Evolutionary conservation across 2,888 invertebrate species (phyloP).

Genomic region (Leptothorax acervorum): DNA sequence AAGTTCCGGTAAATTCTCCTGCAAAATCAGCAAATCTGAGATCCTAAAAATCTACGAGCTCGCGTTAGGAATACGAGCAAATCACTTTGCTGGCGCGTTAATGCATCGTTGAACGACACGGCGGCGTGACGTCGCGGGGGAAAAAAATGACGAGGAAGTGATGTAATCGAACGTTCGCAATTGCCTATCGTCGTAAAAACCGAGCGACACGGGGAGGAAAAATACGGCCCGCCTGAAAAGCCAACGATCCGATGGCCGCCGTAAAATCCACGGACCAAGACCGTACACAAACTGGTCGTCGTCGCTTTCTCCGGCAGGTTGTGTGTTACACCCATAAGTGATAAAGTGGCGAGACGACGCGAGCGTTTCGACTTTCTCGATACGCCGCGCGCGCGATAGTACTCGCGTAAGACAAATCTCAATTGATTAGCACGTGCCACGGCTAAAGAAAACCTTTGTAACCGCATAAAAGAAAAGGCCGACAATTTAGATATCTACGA

Average conservation of each 20-base stretch:
- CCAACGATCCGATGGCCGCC: conserved; percentile 50
- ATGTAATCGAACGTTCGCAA: conserved; percentile 41
- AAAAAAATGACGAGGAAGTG: conserved; percentile 58
- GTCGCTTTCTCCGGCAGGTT: conserved; percentile 65
- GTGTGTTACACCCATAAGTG: conserved; percentile 64
- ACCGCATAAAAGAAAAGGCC: neutral
- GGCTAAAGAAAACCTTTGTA: neutral
- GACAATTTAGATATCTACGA: neutral
- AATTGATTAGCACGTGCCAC: conserved; percentile 23
- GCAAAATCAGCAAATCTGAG: neutral
- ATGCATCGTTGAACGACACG: conserved; percentile 23
- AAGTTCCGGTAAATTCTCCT: neutral
- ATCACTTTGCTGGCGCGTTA: neutral
- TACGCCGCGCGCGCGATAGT: conserved; percentile 5
- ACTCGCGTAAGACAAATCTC: conserved; percentile 6
- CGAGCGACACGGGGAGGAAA: conserved; percentile 55
- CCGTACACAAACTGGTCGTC: conserved; percentile 55
- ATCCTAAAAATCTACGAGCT: neutral
- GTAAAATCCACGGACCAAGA: conserved; percentile 67
- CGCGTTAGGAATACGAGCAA: neutral
- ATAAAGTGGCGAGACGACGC: conserved; percentile 58
- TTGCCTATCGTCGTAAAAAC: conserved; percentile 53
- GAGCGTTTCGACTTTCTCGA: conserved; percentile 68
- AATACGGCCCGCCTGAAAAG: conserved; percentile 58
- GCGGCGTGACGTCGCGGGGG: conserved; percentile 12